Conservation (phyloP, 2,888 invertebrate genomes). For the Amphipyra berbera region DNA sequence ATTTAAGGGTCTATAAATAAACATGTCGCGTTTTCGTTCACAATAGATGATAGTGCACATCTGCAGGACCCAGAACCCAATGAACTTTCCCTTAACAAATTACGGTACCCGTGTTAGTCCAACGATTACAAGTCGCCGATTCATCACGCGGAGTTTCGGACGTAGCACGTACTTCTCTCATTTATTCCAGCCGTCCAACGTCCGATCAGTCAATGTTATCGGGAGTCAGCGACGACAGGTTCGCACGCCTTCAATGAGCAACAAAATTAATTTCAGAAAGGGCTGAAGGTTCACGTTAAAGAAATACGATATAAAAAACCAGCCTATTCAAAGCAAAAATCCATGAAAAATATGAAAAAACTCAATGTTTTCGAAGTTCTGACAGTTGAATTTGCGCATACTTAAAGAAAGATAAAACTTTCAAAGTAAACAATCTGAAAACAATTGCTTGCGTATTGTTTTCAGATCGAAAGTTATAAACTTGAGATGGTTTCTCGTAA, state of each 20-base stretch:
- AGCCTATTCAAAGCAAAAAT: slow-evolving; percentile 9
- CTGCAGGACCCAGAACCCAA: slow-evolving; percentile 69
- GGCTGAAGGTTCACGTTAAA: slow-evolving; percentile 49
- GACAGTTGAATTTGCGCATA: slow-evolving; percentile 11
- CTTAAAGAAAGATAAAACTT: slow-evolving; percentile 23
- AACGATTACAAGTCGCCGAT: slow-evolving; percentile 87
- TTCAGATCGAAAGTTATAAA: slow-evolving; percentile 67
- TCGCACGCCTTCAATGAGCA: slow-evolving; percentile 74
- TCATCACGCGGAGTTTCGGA: slow-evolving; percentile 80
- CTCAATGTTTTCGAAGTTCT: background rate
- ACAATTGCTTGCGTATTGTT: slow-evolving; percentile 62
- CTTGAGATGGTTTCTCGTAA: slow-evolving; percentile 69
- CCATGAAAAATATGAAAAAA: slow-evolving; percentile 16
- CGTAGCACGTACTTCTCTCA: slow-evolving; percentile 84
- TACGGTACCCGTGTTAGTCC: slow-evolving; percentile 83
- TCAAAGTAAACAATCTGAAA: slow-evolving; percentile 70
- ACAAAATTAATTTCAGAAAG: slow-evolving; percentile 78
- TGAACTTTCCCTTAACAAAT: slow-evolving; percentile 79
- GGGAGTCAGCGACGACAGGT: slow-evolving; percentile 68
- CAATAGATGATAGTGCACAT: slow-evolving; percentile 79
- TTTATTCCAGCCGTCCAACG: slow-evolving; percentile 81
- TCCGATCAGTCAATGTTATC: slow-evolving; percentile 86
- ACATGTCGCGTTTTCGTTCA: slow-evolving; percentile 70
- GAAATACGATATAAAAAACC: slow-evolving; percentile 30
- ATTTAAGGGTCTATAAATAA: slow-evolving; percentile 60